Conservation (phyloP, 1,140 invertebrate species). For the Tetramorium simillimum region DNA sequence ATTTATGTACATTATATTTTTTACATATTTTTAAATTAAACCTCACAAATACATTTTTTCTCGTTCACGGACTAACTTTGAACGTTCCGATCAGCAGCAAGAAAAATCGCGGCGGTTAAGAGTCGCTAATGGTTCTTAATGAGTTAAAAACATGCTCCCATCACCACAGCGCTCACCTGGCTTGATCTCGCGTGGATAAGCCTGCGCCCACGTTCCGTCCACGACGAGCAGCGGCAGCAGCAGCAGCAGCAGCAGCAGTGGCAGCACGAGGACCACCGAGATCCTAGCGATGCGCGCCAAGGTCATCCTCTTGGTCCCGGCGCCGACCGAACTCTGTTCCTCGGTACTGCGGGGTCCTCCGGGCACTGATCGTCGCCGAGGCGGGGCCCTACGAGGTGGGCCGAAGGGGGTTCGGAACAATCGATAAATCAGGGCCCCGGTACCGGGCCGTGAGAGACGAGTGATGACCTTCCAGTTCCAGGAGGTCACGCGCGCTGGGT, state of each 20-base stretch:
- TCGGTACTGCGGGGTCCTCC: constrained; percentile 4
- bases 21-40: no score
- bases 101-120: neutral
- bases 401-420: constrained; percentile 18
- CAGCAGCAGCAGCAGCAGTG: constrained; percentile 64
- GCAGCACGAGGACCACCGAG: constrained; percentile 62
- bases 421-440: constrained; percentile 51
- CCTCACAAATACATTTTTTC: neutral
- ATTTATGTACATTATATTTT: neutral
- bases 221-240: constrained; percentile 67
- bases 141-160: constrained; percentile 32
- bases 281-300: constrained; percentile 70
- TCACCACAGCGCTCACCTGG: constrained; percentile 75
- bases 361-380: constrained; percentile 42
- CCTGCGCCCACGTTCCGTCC: constrained; percentile 65
- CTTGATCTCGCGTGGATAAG: constrained; percentile 77
- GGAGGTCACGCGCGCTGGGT: constrained; percentile 47
- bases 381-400: constrained; percentile 26
- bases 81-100: neutral
- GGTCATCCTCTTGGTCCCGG: constrained; percentile 64
- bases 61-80: neutral
- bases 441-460: constrained; percentile 45
- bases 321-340: constrained; percentile 50
- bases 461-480: constrained; percentile 34
- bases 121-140: constrained; percentile 20